These are phyloP conservation scores for Vollenhovia emeryi DNA, from an alignment of 1,140 invertebrate genomes.

Conservation along the genomic window DNA sequence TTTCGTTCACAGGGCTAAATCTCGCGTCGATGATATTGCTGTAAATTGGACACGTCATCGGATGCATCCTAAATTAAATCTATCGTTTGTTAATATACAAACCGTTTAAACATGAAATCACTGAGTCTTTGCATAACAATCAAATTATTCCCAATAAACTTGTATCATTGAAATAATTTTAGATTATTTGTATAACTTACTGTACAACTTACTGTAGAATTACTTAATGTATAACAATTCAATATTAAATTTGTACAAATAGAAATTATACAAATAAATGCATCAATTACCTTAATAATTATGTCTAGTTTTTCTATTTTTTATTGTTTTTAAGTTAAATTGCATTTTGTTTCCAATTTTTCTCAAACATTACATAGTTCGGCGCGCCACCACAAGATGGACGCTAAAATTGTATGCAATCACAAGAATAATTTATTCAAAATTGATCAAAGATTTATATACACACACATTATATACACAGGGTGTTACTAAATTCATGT, in stretches of 20 bases:
- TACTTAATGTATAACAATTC: neutral
- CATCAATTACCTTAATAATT: conserved; percentile 10
- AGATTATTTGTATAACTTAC: neutral
- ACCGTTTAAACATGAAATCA: neutral
- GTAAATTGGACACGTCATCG: conserved; percentile 70
- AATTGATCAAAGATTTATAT: too few relatives aligned
- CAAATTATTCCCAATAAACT: neutral
- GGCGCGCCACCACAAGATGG: too few relatives aligned
- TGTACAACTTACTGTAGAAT: neutral
- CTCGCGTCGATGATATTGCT: conserved; percentile 59
- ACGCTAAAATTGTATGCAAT: too few relatives aligned
- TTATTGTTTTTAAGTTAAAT: too few relatives aligned
- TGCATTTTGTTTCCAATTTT: too few relatives aligned
- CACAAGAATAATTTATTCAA: too few relatives aligned
- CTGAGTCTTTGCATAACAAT: neutral
- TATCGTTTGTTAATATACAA: neutral
- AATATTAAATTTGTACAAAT: neutral
- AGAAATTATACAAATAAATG: conserved; percentile 4
- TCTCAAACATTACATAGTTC: too few relatives aligned
- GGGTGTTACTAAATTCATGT: too few relatives aligned
- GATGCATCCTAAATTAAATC: conserved; percentile 12
- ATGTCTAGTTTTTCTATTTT: too few relatives aligned
- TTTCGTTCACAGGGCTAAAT: conserved; percentile 66
- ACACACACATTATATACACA: too few relatives aligned
- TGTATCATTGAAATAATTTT: neutral